Evolutionary conservation across 2,113 vertebrate genomes (phyloP).

Genomic region (Hydrochoerus hydrochaeris): DNA sequence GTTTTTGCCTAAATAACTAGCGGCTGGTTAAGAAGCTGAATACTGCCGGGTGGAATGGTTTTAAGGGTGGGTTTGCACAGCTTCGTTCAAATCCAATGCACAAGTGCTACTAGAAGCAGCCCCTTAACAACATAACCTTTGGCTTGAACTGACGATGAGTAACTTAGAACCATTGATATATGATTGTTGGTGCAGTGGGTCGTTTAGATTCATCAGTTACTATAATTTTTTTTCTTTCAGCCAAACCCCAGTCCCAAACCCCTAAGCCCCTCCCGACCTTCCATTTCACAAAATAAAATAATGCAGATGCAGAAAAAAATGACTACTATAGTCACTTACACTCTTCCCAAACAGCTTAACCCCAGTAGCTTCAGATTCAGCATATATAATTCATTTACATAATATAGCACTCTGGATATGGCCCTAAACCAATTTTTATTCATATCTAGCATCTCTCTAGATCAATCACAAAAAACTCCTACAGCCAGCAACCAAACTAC

Average conservation of each 20-base stretch:
- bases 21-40: constrained; percentile 91
- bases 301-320: constrained; percentile 89
- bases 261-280: constrained; percentile 80
- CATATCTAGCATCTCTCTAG: constrained; percentile 94
- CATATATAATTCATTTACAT: constrained; percentile 94
- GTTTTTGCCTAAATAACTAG: constrained; percentile 90
- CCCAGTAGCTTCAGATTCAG: constrained; percentile 93
- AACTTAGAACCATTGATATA: constrained; percentile 89
- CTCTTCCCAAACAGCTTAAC: constrained; percentile 94
- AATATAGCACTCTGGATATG: constrained; percentile 94
- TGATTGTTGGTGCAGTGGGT: constrained; percentile 88
- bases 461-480: constrained; percentile 94
- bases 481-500: constrained; percentile 95
- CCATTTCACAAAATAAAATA: constrained; percentile 86
- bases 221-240: constrained; percentile 74
- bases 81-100: constrained; percentile 88
- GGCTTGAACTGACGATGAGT: constrained; percentile 92
- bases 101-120: constrained; percentile 84
- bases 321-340: constrained; percentile 92
- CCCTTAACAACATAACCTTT: constrained; percentile 92
- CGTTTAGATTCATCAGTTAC: constrained; percentile 86
- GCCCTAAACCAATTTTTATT: constrained; percentile 89
- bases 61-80: constrained; percentile 87
- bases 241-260: constrained; percentile 80
- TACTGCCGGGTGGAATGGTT: constrained; percentile 90